Percentiles rank a stretch among this genome's conserved stretches.
Conservation (phyloP, 2,797 vertebrate species). For the Hypotaenidia okinawae region DNA sequence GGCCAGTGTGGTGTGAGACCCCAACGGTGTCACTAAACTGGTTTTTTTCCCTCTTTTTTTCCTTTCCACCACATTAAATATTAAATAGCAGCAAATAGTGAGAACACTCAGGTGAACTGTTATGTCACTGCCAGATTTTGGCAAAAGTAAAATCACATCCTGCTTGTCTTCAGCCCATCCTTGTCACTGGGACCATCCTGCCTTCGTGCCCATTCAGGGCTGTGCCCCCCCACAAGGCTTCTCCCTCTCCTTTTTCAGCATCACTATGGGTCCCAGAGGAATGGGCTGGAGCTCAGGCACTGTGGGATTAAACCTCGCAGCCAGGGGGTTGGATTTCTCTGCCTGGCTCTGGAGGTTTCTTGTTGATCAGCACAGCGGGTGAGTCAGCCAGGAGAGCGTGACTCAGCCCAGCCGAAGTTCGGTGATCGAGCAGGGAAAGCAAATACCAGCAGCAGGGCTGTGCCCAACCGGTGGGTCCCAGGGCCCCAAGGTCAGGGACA, state of each 20-base stretch:
- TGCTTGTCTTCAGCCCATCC: not conserved
- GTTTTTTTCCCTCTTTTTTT: no score
- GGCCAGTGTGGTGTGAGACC: not conserved
- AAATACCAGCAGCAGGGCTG: accelerated
- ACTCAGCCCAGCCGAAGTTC: not conserved
- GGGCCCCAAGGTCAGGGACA: accelerated
- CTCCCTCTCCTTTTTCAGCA: not conserved
- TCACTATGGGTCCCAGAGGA: not conserved
- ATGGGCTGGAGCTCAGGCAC: not conserved
- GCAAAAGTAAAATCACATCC: not conserved
- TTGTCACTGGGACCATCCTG: accelerated
- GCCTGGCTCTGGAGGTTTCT: not conserved
- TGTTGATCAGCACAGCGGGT: accelerated
- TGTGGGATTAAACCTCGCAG: not conserved
- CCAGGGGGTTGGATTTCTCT: not conserved
- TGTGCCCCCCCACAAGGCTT: not conserved
- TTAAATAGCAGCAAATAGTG: no score
- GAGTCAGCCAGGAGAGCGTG: not conserved
- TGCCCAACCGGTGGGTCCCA: not conserved
- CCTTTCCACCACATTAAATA: not conserved
- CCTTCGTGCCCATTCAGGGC: accelerated
- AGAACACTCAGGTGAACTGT: no score
- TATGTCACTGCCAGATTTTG: not conserved
- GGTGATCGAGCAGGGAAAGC: not conserved
- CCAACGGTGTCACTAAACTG: accelerated